Evolutionary conservation across 2,113 vertebrate species (phyloP).

Genomic region (Pseudopodoces humilis): DNA sequence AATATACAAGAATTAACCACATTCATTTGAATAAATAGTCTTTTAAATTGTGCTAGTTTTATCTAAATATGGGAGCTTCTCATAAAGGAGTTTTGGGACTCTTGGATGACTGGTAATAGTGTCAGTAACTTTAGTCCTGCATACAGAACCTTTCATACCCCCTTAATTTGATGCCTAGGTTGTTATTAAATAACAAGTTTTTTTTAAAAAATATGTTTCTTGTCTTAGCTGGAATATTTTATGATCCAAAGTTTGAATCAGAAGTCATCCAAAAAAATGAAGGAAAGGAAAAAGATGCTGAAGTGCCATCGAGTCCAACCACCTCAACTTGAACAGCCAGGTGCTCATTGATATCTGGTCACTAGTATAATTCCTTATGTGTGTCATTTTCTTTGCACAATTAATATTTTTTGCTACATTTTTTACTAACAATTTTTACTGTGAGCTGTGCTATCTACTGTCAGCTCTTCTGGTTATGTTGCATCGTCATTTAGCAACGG

Average conservation of each 20-base stretch:
- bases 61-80: background rate
- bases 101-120: background rate
- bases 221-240: conserved; percentile 93
- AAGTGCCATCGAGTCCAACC: conserved; percentile 83
- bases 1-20: background rate
- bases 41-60: background rate
- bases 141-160: background rate
- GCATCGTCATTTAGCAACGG: too few relatives aligned
- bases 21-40: background rate
- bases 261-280: conserved; percentile 90
- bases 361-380: background rate
- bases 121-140: background rate
- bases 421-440: background rate
- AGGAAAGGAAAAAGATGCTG: conserved; percentile 82
- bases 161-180: background rate
- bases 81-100: background rate
- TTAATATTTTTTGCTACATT: background rate
- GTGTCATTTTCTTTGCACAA: background rate
- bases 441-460: background rate
- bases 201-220: background rate
- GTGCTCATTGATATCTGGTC: conserved; percentile 52
- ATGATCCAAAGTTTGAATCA: conserved; percentile 96
- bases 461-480: background rate
- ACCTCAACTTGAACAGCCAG: conserved; percentile 92
- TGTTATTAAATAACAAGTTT: background rate